Evolutionary conservation across 2,888 invertebrate genomes (phyloP).

Genomic region (Acheta domesticus): DNA sequence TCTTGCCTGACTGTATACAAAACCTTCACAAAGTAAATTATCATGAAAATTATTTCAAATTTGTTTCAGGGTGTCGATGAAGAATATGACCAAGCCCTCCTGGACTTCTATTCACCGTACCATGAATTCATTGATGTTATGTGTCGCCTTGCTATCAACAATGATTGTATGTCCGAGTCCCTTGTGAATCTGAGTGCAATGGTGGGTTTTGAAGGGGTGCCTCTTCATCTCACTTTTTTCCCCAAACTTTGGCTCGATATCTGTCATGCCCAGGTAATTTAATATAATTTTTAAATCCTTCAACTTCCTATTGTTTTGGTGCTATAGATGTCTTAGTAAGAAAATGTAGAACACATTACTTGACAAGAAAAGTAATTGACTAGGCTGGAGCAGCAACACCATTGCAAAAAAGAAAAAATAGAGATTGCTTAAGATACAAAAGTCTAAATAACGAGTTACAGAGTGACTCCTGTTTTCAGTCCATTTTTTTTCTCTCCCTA

Average conservation of each 20-base stretch:
- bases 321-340: background rate
- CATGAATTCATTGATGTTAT: conserved; percentile 83
- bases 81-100: conserved; percentile 70
- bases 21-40: too few relatives aligned
- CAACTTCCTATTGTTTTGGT: background rate
- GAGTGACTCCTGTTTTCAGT: too few relatives aligned
- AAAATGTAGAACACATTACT: background rate
- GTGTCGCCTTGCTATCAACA: conserved; percentile 84
- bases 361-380: too few relatives aligned
- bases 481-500: too few relatives aligned
- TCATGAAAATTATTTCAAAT: too few relatives aligned
- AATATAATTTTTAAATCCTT: conserved; percentile 39
- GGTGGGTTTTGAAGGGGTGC: conserved; percentile 86
- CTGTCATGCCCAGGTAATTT: conserved; percentile 65
- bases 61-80: conserved; percentile 63
- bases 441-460: too few relatives aligned
- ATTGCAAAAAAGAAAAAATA: too few relatives aligned
- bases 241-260: conserved; percentile 91
- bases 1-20: too few relatives aligned
- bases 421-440: too few relatives aligned
- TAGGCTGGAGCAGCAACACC: too few relatives aligned
- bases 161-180: conserved; percentile 80
- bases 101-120: conserved; percentile 80
- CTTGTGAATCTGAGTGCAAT: conserved; percentile 82
- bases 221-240: conserved; percentile 82